Conservation (phyloP, 2,113 vertebrate species). For the Seriola rivoliana region DNA sequence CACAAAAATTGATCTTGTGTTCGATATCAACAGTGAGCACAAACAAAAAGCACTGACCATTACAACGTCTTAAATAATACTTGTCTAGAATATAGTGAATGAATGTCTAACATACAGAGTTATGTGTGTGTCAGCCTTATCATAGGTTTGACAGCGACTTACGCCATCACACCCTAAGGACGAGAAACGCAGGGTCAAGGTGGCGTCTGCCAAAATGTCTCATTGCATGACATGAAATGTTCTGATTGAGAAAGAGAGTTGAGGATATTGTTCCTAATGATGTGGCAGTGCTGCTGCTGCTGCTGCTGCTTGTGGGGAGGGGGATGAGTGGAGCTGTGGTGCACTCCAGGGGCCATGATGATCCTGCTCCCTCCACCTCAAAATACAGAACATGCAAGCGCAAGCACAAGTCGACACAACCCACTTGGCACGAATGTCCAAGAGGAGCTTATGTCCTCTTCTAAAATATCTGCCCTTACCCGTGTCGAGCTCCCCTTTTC, state of each 20-base stretch:
- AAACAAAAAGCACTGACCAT: background rate
- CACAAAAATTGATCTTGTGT: background rate
- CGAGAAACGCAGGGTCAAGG: constrained; percentile 57
- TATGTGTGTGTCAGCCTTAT: constrained; percentile 48
- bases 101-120: constrained; percentile 31
- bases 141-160: constrained; percentile 50
- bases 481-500: background rate
- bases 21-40: constrained; percentile 6
- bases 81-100: constrained; percentile 33
- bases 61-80: constrained; percentile 8
- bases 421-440: constrained; percentile 40
- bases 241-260: constrained; percentile 64
- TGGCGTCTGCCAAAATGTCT: constrained; percentile 71
- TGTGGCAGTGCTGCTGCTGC: constrained; percentile 20
- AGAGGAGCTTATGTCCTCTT: constrained; percentile 16
- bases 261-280: constrained; percentile 68
- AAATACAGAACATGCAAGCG: constrained; percentile 46
- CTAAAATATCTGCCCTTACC: constrained; percentile 18
- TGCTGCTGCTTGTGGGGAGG: constrained; percentile 6
- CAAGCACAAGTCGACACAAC: constrained; percentile 38
- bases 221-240: constrained; percentile 61
- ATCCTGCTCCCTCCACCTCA: constrained; percentile 34
- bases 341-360: constrained; percentile 39
- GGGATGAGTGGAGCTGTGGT: constrained; percentile 21
- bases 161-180: constrained; percentile 40